phyloP scores from a whole-genome alignment of 2,888 invertebrate species.

The Automeris io region DNA sequence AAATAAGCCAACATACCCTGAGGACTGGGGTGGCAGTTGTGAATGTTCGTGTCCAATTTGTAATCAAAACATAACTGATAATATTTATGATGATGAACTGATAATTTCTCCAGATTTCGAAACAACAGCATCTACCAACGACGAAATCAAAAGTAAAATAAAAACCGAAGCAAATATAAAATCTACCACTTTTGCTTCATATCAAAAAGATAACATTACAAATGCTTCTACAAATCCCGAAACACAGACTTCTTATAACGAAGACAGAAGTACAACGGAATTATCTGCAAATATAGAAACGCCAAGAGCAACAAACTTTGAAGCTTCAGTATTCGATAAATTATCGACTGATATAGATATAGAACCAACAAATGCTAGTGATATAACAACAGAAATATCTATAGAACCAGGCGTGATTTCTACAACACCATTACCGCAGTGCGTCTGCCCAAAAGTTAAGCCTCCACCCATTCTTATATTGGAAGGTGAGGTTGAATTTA shows the following conservation, averaged over 20 bases:
- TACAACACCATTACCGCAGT: slow-evolving; percentile 42
- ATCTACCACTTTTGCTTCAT: slow-evolving; percentile 16
- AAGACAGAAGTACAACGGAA: slow-evolving; percentile 15
- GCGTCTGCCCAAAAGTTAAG: slow-evolving; percentile 63
- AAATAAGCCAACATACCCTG: slow-evolving; percentile 30
- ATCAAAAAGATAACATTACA: slow-evolving; percentile 13
- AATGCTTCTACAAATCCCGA: slow-evolving; percentile 13
- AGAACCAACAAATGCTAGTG: slow-evolving; percentile 22
- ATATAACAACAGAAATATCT: slow-evolving; percentile 33
- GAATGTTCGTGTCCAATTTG: slow-evolving; percentile 85
- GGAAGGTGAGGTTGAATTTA: slow-evolving; percentile 84
- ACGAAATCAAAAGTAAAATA: no score
- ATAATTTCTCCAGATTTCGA: no score
- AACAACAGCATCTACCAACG: no score
- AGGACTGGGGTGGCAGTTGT: slow-evolving; percentile 80
- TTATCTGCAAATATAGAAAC: slow-evolving; percentile 13
- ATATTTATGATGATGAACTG: slow-evolving; percentile 53
- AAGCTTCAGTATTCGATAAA: slow-evolving; percentile 15
- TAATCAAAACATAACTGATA: slow-evolving; percentile 54
- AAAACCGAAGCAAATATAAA: slow-evolving; percentile 22
- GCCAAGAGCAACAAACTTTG: slow-evolving; percentile 20
- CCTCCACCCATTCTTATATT: slow-evolving; percentile 86
- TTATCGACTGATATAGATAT: slow-evolving; percentile 16
- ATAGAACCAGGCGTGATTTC: slow-evolving; percentile 32
- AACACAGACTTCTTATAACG: slow-evolving; percentile 8